Evolutionary conservation across 2,888 invertebrate genomes (phyloP), one percentile per base, ranked within the genome.

Genomic region (Ophraella communa): DNA sequence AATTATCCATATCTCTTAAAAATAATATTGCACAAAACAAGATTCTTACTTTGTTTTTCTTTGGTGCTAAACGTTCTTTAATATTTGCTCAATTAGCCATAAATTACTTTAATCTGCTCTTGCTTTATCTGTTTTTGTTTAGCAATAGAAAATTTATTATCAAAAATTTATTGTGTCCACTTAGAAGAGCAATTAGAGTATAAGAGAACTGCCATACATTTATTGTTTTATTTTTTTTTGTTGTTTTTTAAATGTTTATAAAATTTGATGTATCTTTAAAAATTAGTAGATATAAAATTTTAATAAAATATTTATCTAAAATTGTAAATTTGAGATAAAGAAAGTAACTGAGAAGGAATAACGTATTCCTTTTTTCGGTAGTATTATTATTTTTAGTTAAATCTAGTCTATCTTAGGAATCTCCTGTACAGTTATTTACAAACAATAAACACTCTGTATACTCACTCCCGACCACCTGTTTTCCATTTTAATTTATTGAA

Each of bases 361-460:
- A 30, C n/a, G n/a, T n/a, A n/a, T n/a, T n/a, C n/a, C n/a, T n/a
- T n/a, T n/a, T n/a, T n/a, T 30, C 11, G 2, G 30, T 21, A 47
- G 47, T 47, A 47, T 47, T 47, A 47, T 47, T 47, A 47, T 23
- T 47, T 47, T 47, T 47, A 27, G 27, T 51, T 24, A 5, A 51
- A 14, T 51, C 27, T 27, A 51, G 27, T 51, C 27, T 24, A 24
- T 24, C 3, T 10, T 51, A 27, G 53, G 35, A 53, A 53, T 53
- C 20, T 53, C 53, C 14, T 53, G 17, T 35, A 35, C 20, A 53
- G 20, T 53, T 18, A 30, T 33, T 33, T 7, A 17, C 42, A 5
- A 30, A 27, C n/a, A 51, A 53, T 5, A 35, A 47, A 23, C 20
- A 49, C 64, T 64, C 64, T 64, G 64, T 64, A 55, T 64, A 54